Evolutionary conservation across 1,140 invertebrate genomes (phyloP).

Genomic region (Drosophila kepulauana): DNA sequence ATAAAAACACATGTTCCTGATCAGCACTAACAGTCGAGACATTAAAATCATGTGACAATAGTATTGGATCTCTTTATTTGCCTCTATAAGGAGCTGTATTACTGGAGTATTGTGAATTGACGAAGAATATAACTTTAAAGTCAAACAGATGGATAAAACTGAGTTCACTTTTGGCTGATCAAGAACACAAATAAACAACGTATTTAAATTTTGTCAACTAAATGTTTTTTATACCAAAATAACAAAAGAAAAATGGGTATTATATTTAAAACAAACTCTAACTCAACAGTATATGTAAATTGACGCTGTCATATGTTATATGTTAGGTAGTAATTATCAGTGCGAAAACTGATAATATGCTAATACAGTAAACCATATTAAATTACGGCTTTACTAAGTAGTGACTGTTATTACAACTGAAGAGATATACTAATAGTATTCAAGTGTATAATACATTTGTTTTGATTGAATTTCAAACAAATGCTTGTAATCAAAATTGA

Average conservation of each 20-base stretch:
- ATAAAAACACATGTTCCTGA: too few species aligned
- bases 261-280: neutral
- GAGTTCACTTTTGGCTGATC: neutral
- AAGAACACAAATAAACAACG: neutral
- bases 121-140: too few species aligned
- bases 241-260: neutral
- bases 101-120: too few species aligned
- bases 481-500: slow-evolving; percentile 26
- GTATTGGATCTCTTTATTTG: too few species aligned
- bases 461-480: slow-evolving; percentile 34
- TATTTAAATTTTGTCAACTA: neutral
- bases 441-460: slow-evolving; percentile 47
- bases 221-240: neutral
- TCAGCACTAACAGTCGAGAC: too few species aligned
- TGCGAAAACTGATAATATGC: slow-evolving; percentile 21
- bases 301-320: neutral
- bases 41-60: too few species aligned
- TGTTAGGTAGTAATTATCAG: neutral
- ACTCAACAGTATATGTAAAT: neutral
- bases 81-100: too few species aligned
- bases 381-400: slow-evolving; percentile 3
- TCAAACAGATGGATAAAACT: too few species aligned
- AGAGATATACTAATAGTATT: neutral
- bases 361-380: neutral
- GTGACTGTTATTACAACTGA: slow-evolving; percentile 20